Conservation (phyloP, 1,140 invertebrate species). For the Macrotrachela quadricornifera region DNA sequence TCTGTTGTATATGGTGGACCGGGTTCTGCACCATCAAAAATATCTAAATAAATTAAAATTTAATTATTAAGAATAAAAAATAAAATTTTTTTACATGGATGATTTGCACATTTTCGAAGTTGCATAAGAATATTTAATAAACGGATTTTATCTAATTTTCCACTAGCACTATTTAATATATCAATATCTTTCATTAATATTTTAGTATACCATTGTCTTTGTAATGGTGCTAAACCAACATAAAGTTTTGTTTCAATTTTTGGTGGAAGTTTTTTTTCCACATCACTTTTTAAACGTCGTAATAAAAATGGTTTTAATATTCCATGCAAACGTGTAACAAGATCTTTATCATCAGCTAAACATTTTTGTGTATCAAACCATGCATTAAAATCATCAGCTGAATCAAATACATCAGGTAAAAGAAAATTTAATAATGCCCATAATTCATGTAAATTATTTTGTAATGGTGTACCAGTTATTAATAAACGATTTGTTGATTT, state of each 20-base stretch:
- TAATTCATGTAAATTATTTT: conserved; percentile 85
- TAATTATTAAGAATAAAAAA: too few relatives aligned
- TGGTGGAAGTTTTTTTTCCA: conserved; percentile 80
- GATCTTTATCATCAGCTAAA: conserved; percentile 56
- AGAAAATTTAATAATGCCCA: conserved; percentile 97
- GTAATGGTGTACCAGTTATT: conserved; percentile 75
- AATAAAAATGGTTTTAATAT: conserved; percentile 85
- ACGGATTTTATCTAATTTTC: conserved; percentile 64
- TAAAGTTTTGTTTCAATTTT: conserved; percentile 89
- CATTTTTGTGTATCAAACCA: conserved; percentile 96
- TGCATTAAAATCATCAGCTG: conserved; percentile 84
- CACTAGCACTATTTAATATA: conserved; percentile 86
- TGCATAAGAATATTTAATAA: conserved; percentile 98
- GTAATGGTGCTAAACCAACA: conserved; percentile 86
- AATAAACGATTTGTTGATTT: conserved; percentile 89
- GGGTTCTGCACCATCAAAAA: conserved; percentile 95
- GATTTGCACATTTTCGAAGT: conserved; percentile 77
- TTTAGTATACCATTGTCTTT: conserved; percentile 94
- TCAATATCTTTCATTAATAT: conserved; percentile 98
- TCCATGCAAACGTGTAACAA: conserved; percentile 77
- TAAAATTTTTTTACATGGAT: conserved; percentile 42
- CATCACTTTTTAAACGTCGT: conserved; percentile 83
- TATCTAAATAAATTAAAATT: conserved; percentile 30
- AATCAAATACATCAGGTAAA: conserved; percentile 91
- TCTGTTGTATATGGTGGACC: conserved; percentile 95